Conservation (phyloP, 2,888 invertebrate species). For the Tipula lateralis region DNA sequence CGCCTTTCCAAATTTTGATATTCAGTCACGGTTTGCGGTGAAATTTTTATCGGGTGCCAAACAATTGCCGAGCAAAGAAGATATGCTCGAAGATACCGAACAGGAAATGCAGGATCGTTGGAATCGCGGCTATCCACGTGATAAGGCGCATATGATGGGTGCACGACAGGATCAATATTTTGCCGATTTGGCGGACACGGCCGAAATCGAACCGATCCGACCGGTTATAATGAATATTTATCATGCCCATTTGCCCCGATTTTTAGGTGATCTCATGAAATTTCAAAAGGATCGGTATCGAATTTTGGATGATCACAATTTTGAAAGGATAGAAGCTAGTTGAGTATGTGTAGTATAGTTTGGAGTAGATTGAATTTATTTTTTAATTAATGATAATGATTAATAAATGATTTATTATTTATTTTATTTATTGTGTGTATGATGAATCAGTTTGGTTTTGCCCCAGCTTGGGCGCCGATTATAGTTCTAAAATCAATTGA, state of each 20-base stretch:
- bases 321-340: too few species aligned
- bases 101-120: slow-evolving; percentile 57
- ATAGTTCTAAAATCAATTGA: too few species aligned
- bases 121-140: slow-evolving; percentile 59
- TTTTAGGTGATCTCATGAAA: slow-evolving; percentile 57
- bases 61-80: slow-evolving; percentile 56
- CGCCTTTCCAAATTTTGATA: slow-evolving; percentile 77
- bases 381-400: too few species aligned
- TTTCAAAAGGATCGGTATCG: slow-evolving; percentile 59
- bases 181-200: slow-evolving; percentile 59
- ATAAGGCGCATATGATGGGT: slow-evolving; percentile 76
- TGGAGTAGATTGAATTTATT: too few species aligned
- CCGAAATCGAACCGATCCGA: slow-evolving; percentile 58
- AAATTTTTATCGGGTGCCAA: slow-evolving; percentile 60
- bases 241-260: slow-evolving; percentile 59
- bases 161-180: slow-evolving; percentile 62
- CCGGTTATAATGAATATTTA: slow-evolving; percentile 67
- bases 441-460: too few species aligned
- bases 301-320: slow-evolving; percentile 60
- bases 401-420: too few species aligned
- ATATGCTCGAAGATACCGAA: slow-evolving; percentile 61
- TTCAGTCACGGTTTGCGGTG: slow-evolving; percentile 66
- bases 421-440: too few species aligned
- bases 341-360: too few species aligned
- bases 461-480: too few species aligned